A percentile compares a stretch with the other conserved stretches of the same genome.
Evolutionary conservation across 2,797 vertebrate genomes (phyloP).

Genomic region (Podargus strigoides): DNA sequence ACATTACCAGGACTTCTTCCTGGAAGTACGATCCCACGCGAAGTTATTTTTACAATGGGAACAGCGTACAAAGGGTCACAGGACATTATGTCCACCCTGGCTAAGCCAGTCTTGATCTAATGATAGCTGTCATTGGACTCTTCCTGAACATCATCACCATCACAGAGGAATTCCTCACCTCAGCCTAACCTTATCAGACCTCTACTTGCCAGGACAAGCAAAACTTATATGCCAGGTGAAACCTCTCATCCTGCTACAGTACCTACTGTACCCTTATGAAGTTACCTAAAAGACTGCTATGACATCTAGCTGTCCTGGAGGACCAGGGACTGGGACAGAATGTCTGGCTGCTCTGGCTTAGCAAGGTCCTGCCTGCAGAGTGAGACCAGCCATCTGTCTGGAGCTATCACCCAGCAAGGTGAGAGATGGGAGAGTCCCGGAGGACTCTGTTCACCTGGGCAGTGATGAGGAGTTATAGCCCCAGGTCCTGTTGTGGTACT

Average conservation of each 20-base stretch:
- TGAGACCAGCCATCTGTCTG: neutral
- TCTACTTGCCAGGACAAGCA: neutral
- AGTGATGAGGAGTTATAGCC: neutral
- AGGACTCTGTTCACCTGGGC: neutral
- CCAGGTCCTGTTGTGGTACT: accelerated
- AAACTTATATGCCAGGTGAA: neutral
- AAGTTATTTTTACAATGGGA: slow-evolving; percentile 35
- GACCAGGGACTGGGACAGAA: neutral
- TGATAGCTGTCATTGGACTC: neutral
- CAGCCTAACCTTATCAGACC: neutral
- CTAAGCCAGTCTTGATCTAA: neutral
- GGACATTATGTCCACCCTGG: neutral
- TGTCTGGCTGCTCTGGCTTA: neutral
- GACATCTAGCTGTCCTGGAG: neutral
- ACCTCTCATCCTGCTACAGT: neutral
- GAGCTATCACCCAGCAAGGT: neutral
- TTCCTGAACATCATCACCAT: neutral
- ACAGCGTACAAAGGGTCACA: neutral
- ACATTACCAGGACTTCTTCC: neutral
- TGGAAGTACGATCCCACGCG: neutral
- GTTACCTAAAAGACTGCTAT: neutral
- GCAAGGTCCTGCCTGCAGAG: neutral
- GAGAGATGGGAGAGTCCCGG: neutral
- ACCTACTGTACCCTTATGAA: neutral
- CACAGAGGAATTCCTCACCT: neutral